Conservation (phyloP, 1,140 invertebrate species). For the Caenorhabditis briggsae region DNA sequence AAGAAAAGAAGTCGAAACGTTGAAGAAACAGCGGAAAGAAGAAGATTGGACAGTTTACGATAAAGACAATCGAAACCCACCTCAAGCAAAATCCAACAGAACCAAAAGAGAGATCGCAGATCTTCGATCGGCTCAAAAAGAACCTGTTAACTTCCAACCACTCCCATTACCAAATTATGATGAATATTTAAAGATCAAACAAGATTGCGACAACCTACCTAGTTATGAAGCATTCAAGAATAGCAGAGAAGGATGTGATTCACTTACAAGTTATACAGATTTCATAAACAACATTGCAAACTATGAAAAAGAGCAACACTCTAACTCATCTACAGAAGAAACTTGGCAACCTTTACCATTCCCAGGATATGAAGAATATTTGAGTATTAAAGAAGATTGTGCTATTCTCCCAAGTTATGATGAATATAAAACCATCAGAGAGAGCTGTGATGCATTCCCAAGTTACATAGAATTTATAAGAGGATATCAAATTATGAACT, state of each 20-base stretch:
- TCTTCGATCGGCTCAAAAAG: too few relatives aligned
- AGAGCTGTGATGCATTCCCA: too few relatives aligned
- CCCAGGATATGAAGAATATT: slow-evolving; percentile 36
- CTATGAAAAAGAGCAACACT: background rate
- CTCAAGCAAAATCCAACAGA: too few relatives aligned
- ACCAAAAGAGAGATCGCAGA: slow-evolving; percentile 37
- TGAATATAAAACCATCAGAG: too few relatives aligned
- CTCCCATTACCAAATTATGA: background rate
- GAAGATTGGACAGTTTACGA: slow-evolving; percentile 1
- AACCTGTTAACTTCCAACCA: slow-evolving; percentile 14
- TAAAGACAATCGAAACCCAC: background rate
- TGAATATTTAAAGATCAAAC: background rate
- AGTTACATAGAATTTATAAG: too few relatives aligned
- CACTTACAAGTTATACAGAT: background rate
- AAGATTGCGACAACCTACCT: background rate
- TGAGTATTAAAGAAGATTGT: background rate
- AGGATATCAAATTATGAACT: too few relatives aligned
- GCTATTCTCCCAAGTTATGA: too few relatives aligned
- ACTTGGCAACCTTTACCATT: slow-evolving; percentile 46
- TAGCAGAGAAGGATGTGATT: slow-evolving; percentile 2
- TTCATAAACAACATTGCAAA: background rate
- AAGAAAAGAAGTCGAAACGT: too few relatives aligned
- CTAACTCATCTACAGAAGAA: background rate
- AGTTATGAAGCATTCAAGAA: background rate
- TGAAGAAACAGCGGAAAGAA: background rate